phyloP scores from a whole-genome alignment of 2,113 vertebrate genomes.

The Phyllostomus hastatus region DNA sequence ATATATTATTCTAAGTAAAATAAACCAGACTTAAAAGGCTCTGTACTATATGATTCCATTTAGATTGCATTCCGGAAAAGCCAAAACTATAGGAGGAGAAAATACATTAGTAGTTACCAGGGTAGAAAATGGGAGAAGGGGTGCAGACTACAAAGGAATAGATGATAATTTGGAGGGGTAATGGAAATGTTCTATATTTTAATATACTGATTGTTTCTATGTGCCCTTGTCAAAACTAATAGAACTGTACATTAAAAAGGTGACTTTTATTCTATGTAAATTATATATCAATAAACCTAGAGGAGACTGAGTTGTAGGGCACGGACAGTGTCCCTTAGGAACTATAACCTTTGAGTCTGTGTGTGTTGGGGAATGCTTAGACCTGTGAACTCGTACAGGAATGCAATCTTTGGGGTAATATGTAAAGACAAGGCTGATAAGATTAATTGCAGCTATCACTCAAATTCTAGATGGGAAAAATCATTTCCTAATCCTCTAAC shows the following conservation, averaged over 20 bases:
- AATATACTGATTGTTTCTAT: neutral
- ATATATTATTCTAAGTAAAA: neutral
- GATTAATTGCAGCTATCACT: neutral
- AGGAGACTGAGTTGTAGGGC: neutral
- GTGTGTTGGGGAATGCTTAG: neutral
- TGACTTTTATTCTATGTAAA: neutral
- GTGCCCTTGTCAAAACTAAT: neutral
- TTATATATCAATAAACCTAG: neutral
- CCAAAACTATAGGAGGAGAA: neutral
- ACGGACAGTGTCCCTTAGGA: neutral
- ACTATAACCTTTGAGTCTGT: neutral
- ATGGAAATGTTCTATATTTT: neutral
- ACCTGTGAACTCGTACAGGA: neutral
- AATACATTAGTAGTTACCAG: neutral
- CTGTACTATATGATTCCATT: neutral
- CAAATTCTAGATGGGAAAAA: neutral
- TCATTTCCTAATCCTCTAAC: neutral
- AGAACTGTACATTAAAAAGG: neutral
- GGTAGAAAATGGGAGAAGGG: neutral
- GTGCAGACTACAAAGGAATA: neutral
- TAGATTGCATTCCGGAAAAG: neutral
- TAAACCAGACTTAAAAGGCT: neutral
- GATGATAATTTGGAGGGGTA: neutral
- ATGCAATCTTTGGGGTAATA: neutral
- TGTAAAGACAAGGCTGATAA: neutral